phyloP scores from a whole-genome alignment of 2,113 vertebrate species.

The Sinocyclocheilus maitianheensis region DNA sequence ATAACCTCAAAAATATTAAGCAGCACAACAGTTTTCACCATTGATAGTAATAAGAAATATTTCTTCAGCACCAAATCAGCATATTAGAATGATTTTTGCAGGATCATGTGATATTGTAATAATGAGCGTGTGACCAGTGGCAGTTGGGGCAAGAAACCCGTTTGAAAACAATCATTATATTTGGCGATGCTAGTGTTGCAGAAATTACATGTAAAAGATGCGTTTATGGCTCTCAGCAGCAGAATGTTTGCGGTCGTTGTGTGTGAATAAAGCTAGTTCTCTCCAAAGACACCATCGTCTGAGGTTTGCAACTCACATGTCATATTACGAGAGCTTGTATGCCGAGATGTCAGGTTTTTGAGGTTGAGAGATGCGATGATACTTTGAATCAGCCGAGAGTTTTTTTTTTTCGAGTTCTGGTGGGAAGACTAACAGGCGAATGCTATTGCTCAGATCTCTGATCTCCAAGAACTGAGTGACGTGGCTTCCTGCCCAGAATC shows the following conservation, averaged over 20 bases:
- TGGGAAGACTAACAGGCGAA: conserved; percentile 36
- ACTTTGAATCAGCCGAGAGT: conserved; percentile 6
- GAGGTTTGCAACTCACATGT: conserved; percentile 10
- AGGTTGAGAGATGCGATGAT: background rate
- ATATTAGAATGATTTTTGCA: background rate
- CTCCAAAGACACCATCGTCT: background rate
- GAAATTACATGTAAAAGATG: background rate
- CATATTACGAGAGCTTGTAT: background rate
- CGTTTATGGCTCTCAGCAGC: conserved; percentile 41
- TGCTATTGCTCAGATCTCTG: conserved; percentile 29
- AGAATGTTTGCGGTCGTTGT: background rate
- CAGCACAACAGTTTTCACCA: background rate
- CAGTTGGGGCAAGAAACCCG: background rate
- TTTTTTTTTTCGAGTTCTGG: conserved; percentile 13
- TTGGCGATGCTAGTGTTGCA: background rate
- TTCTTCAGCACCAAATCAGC: background rate
- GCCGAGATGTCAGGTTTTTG: conserved; percentile 15
- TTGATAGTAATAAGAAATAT: background rate
- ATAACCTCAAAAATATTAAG: background rate
- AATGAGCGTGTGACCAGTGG: background rate
- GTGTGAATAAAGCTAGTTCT: conserved; percentile 33
- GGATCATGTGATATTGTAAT: background rate
- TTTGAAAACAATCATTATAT: background rate
- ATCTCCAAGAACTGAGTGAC: conserved; percentile 50
- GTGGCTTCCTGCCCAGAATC: conserved; percentile 54